Base-by-base conservation (phyloP, 2,113 vertebrate species). In the Oenanthe oenanthe region DNA sequence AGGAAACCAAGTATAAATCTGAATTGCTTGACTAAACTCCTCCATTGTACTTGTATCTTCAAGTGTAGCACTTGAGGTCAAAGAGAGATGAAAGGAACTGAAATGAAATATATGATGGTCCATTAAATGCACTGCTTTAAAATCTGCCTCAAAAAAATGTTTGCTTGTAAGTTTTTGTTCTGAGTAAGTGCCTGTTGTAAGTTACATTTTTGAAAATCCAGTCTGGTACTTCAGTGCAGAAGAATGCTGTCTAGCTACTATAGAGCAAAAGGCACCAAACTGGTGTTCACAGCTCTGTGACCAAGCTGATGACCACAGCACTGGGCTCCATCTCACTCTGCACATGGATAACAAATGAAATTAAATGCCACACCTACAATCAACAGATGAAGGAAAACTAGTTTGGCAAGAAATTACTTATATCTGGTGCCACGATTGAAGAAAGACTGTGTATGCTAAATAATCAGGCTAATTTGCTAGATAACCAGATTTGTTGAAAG, bases 1-100 rank as follows among this genome's bases (percentile, higher is more conserved):
- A 98, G 90, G 95, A 97, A 98, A 83, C 92, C 93, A 97, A 98
- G 98, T 97, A 95, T 97, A 98, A 98, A 98, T 98, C 91, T 95
- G 90, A 97, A 97, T 70, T 97, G 91, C 93, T 96, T 97, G 81
- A 93, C 87, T 97, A 94, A 97, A 98, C 84, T 95, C 88, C 85
- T 94, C 93, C 86, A 96, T 85, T 93, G 95, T 96, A 85, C 87
- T 97, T 97, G 89, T 87, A 95, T 86, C 76, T 97, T 94, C 83
- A 95, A 96, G 94, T 92, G 77, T 85, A 96, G 51, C 88, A 92
- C 88, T 92, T 95, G 90, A 89, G 86, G 91, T 91, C 94, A 95
- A 80, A 70, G 31, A 88, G 51, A 97, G 68, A 85, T 93, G 93
- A 97, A 84, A 51, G 38, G 38, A 43, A 91, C 45, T 83, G 91